Evolutionary conservation across 2,888 invertebrate species (phyloP).

Genomic region (Rugalucina vietnamica): DNA sequence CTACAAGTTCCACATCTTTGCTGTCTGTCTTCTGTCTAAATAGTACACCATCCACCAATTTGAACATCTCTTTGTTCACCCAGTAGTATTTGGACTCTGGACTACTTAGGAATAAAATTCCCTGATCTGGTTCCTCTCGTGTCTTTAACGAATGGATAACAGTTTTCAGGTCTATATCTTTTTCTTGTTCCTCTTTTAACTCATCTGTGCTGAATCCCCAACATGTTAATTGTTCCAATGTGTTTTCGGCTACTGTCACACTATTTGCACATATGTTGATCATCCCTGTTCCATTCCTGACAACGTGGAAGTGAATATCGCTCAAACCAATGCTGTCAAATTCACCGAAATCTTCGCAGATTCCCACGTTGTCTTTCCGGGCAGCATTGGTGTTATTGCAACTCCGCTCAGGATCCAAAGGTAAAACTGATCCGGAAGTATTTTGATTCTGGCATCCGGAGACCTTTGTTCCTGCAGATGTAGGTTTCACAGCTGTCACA

Average conservation of each 20-base stretch:
- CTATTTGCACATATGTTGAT: not conserved
- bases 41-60: not conserved
- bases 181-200: not conserved
- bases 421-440: too few species aligned
- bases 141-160: not conserved
- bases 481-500: too few species aligned
- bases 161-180: not conserved
- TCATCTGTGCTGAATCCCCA: not conserved
- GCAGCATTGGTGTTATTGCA: too few species aligned
- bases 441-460: too few species aligned
- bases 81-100: slow-evolving; percentile 1
- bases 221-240: not conserved
- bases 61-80: slow-evolving; percentile 16
- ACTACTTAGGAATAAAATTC: not conserved
- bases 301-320: too few species aligned
- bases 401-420: too few species aligned
- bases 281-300: not conserved
- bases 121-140: not conserved
- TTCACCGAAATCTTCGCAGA: too few species aligned
- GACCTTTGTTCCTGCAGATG: too few species aligned
- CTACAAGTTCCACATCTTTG: slow-evolving; percentile 14
- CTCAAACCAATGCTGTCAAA: too few species aligned
- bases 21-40: not conserved
- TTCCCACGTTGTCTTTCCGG: too few species aligned
- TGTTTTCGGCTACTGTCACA: not conserved